Evolutionary conservation across 1,140 invertebrate genomes (phyloP).

Genomic region (Brachionus asplanchnoidis): DNA sequence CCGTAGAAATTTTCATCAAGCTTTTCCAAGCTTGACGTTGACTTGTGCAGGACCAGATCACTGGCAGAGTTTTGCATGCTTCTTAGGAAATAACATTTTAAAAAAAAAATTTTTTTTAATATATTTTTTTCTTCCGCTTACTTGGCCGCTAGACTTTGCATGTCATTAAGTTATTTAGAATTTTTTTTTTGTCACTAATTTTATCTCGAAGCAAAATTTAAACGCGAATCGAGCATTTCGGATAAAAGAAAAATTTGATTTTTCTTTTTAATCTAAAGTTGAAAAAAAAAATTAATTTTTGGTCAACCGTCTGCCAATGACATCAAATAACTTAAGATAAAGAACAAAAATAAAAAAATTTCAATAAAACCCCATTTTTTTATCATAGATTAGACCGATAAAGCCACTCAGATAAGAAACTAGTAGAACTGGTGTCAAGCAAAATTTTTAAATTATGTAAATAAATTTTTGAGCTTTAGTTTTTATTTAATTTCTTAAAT

Average conservation of each 20-base stretch:
- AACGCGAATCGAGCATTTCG: not conserved
- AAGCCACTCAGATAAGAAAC: not conserved
- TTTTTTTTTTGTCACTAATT: too few species aligned
- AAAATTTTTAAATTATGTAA: not conserved
- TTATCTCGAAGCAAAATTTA: not conserved
- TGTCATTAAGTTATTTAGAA: not conserved
- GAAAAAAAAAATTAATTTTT: not conserved
- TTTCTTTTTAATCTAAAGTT: not conserved
- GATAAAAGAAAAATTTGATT: not conserved
- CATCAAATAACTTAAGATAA: not conserved
- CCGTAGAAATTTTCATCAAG: slow-evolving; percentile 75
- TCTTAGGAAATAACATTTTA: not conserved
- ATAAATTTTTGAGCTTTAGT: not conserved
- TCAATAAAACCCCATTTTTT: not conserved
- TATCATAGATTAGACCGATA: not conserved
- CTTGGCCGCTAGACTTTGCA: not conserved
- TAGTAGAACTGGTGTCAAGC: not conserved
- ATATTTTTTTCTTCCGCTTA: not conserved
- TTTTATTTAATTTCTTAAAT: not conserved
- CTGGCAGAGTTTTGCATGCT: not conserved
- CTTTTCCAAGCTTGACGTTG: slow-evolving; percentile 9
- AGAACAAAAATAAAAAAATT: not conserved
- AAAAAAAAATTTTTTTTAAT: not conserved
- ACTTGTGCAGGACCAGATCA: not conserved
- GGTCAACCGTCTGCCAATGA: not conserved